Percentiles rank a stretch among this genome's conserved stretches.
phyloP scores from a whole-genome alignment of 1,140 invertebrate genomes.

The Varroa destructor region DNA sequence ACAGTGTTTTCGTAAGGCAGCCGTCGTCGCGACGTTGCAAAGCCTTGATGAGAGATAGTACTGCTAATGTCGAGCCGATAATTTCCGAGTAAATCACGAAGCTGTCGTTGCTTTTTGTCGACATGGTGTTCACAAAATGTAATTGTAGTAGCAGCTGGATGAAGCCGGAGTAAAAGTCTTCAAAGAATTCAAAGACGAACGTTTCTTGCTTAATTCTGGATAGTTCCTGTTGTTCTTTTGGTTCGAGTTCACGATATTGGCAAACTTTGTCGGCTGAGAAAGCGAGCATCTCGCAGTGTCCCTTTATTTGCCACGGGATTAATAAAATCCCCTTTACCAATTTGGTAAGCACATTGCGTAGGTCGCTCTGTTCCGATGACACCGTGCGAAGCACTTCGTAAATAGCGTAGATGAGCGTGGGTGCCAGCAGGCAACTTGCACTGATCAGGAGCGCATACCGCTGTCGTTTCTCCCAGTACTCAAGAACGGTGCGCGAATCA shows the following conservation, averaged over 20 bases:
- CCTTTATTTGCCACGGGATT: conserved; percentile 38
- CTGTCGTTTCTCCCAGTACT: conserved; percentile 8
- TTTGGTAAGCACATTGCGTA: conserved; percentile 33
- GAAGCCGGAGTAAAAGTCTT: conserved; percentile 38
- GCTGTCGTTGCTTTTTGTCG: neutral
- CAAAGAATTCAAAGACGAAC: conserved; percentile 36
- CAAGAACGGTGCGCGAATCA: neutral
- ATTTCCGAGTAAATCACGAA: conserved; percentile 31
- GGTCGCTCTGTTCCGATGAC: conserved; percentile 31
- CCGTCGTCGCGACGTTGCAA: conserved; percentile 36
- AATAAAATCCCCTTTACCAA: conserved; percentile 35
- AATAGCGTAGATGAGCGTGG: conserved; percentile 35
- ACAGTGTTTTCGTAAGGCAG: conserved; percentile 34
- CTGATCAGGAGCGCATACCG: conserved; percentile 31
- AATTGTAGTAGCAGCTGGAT: conserved; percentile 36
- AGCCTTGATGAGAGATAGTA: conserved; percentile 36
- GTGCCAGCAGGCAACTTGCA: conserved; percentile 33
- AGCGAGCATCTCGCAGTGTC: conserved; percentile 35
- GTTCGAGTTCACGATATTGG: conserved; percentile 30
- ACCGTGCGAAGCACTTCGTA: conserved; percentile 33
- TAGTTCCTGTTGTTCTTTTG: conserved; percentile 34
- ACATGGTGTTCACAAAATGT: conserved; percentile 33
- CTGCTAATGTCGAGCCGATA: conserved; percentile 33
- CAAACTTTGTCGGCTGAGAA: conserved; percentile 35
- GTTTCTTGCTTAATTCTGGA: conserved; percentile 32